A percentile compares a stretch with the other conserved stretches of the same genome.
Conservation (phyloP, 1,140 invertebrate species). For the Drosophila eugracilis region DNA sequence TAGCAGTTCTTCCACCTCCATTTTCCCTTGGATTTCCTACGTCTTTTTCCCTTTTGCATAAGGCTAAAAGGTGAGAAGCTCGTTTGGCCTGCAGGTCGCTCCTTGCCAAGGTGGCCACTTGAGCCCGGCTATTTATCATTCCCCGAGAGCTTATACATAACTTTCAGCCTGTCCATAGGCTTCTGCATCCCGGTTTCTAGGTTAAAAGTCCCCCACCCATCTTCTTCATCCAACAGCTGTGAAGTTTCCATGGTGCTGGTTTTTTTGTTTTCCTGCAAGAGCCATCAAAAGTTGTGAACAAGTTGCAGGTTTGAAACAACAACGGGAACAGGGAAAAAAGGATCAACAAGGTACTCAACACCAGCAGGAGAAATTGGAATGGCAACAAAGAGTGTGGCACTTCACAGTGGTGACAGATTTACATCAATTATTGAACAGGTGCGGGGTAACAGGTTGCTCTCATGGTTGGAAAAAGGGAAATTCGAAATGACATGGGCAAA, state of each 20-base stretch:
- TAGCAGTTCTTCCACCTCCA: conserved; percentile 18
- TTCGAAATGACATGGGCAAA: background rate
- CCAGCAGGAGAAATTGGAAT: conserved; percentile 27
- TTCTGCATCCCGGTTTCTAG: conserved; percentile 26
- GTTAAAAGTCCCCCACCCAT: background rate
- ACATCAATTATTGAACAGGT: conserved; percentile 75
- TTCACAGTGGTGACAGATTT: conserved; percentile 68
- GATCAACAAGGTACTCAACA: conserved; percentile 72
- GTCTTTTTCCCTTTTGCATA: conserved; percentile 26
- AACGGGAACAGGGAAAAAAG: conserved; percentile 38
- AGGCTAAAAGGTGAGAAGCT: conserved; percentile 58
- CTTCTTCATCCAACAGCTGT: conserved; percentile 34
- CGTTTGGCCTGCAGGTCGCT: conserved; percentile 46
- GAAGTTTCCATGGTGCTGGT: conserved; percentile 49
- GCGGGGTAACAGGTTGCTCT: conserved; percentile 40
- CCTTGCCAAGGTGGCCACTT: conserved; percentile 35
- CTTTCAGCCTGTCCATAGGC: conserved; percentile 36
- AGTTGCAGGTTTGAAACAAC: conserved; percentile 57
- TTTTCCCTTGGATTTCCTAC: conserved; percentile 10
- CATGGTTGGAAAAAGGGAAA: background rate
- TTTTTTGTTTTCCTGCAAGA: conserved; percentile 31
- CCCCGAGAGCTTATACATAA: conserved; percentile 58
- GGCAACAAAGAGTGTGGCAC: conserved; percentile 65
- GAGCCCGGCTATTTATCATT: conserved; percentile 76
- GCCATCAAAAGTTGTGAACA: conserved; percentile 67